Evolutionary conservation across 2,113 vertebrate species (phyloP), one percentile per base, ranked within the genome.

Genomic region (Vulpes vulpes): DNA sequence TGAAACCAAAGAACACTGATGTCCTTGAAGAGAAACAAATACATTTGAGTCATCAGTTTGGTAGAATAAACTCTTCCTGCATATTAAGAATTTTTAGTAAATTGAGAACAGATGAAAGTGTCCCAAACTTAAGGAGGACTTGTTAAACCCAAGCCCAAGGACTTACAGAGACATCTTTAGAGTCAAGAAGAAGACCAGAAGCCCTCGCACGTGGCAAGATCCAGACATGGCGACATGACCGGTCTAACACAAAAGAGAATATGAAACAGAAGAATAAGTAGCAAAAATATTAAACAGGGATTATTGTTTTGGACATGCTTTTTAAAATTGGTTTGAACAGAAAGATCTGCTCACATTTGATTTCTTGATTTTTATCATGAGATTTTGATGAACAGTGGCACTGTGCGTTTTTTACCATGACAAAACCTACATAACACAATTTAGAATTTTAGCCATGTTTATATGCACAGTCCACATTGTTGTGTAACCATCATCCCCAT

Each of bases 1-100:
- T 82, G 60, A 94, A 67, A 62, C 32, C 8, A 76, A 92, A 88
- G 53, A 93, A 93, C 25, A 22, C 25, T 84, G 19, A 22, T 20
- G 1, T 65, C 7, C 32, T 91, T 22, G 82, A 85, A 96, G 89
- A 94, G 25, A 88, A 96, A 89, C 27, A 86, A 67, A 86, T 49
- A 89, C 20, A 49, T 69, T 53, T 49, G 25, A 57, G 67, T 55
- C 9, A 27, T 79, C 23, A 74, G 12, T 76, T 89, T n/a, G 82
- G 67, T 27, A 53, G 19, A 69, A 91, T 38, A 30, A 81, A 78
- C 27, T 25, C 12, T 30, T 67, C 6, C 4, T 22, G 23, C 8
- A 71, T 78, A 38, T 78, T 38, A 43, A n/a, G 35, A 84, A 67
- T 69, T 88, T 53, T 71, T 86, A 69, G 59, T 71, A 93, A 83